Evolutionary conservation across 2,113 vertebrate genomes (phyloP).

Genomic region (Protobothrops flavoviridis): DNA sequence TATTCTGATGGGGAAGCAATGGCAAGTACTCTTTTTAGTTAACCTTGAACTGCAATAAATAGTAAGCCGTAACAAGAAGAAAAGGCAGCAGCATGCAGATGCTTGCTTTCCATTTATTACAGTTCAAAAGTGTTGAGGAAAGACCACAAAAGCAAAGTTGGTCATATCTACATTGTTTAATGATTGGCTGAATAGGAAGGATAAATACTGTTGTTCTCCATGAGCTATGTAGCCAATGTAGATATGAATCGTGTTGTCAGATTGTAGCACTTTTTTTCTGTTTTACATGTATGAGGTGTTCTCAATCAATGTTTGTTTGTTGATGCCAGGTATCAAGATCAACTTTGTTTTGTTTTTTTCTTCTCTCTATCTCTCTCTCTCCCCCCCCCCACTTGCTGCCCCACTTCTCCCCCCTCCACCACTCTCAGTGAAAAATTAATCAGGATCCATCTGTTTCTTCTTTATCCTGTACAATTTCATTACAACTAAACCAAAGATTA

Average conservation of each 20-base stretch:
- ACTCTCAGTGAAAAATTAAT: conserved; percentile 73
- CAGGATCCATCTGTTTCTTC: conserved; percentile 79
- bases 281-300: conserved; percentile 58
- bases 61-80: conserved; percentile 33
- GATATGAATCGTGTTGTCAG: conserved; percentile 54
- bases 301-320: conserved; percentile 68
- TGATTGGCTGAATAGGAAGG: conserved; percentile 54
- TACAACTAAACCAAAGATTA: conserved; percentile 78
- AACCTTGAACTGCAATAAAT: conserved; percentile 48
- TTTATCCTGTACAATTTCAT: conserved; percentile 76
- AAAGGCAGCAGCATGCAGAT: conserved; percentile 13
- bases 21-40: conserved; percentile 37
- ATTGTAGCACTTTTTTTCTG: conserved; percentile 57
- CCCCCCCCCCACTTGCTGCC: fast-evolving
- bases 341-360: conserved; percentile 38
- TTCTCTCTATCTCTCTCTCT: not conserved
- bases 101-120: conserved; percentile 58
- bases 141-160: conserved; percentile 47
- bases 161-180: conserved; percentile 64
- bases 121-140: conserved; percentile 47
- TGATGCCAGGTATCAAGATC: conserved; percentile 63
- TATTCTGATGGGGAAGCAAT: conserved; percentile 27
- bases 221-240: conserved; percentile 60
- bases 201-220: conserved; percentile 48
- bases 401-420: not conserved